phyloP scores from a whole-genome alignment of 2,797 vertebrate species.

The Cheirogaleus major region DNA sequence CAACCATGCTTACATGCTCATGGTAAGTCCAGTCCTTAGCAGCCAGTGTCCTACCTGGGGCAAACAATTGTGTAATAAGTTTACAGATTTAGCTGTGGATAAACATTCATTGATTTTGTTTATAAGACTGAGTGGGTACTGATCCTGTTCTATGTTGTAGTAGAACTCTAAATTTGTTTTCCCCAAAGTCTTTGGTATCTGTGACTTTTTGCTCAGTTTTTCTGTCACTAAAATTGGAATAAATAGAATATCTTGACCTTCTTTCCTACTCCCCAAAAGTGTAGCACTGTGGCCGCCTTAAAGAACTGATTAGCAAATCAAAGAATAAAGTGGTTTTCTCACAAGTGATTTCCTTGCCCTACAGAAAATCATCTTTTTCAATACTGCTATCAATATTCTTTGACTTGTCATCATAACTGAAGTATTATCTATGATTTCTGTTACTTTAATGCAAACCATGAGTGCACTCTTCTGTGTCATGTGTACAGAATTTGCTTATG shows the following conservation, averaged over 20 bases:
- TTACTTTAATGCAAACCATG: background rate
- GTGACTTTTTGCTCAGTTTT: background rate
- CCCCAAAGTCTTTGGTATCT: background rate
- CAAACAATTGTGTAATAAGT: background rate
- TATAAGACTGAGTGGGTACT: background rate
- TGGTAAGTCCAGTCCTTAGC: accelerated
- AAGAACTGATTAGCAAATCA: slow-evolving; percentile 68
- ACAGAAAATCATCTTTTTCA: slow-evolving; percentile 59
- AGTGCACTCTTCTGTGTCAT: background rate
- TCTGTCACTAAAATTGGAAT: slow-evolving; percentile 17
- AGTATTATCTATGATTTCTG: slow-evolving; percentile 67
- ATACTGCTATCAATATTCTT: slow-evolving; percentile 57
- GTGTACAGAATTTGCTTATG: slow-evolving; percentile 1
- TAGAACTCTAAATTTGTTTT: slow-evolving; percentile 36
- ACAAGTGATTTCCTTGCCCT: slow-evolving; percentile 56
- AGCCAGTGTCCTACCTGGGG: background rate
- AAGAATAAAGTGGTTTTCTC: slow-evolving; percentile 48
- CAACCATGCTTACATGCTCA: background rate
- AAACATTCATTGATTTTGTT: background rate
- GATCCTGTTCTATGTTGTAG: background rate
- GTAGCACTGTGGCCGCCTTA: background rate
- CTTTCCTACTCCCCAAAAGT: background rate
- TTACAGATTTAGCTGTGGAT: background rate
- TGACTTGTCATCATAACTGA: slow-evolving; percentile 60
- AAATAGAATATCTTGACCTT: slow-evolving; percentile 39